These are phyloP conservation scores for Polypedilum pembai DNA, from an alignment of 1,140 invertebrate species.

Conservation along the genomic window DNA sequence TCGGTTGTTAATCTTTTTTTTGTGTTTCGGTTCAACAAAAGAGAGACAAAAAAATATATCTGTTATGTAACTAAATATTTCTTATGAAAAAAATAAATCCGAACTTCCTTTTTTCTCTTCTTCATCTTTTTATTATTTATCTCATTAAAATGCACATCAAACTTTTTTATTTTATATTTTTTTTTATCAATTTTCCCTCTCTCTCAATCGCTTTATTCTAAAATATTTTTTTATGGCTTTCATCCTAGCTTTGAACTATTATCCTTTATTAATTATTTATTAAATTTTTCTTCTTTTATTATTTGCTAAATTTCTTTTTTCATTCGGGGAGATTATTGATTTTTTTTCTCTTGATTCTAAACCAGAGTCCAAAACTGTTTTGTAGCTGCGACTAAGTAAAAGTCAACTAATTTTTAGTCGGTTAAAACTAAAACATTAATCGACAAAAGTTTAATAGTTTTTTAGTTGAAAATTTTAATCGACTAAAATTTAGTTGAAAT, in stretches of 20 bases:
- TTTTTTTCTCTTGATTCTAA: not conserved
- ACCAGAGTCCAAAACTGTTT: too few species aligned
- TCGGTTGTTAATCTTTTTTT: not conserved
- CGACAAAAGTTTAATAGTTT: too few species aligned
- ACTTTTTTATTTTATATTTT: not conserved
- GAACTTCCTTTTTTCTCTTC: not conserved
- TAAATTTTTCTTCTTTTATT: not conserved
- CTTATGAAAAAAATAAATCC: slow-evolving; percentile 5
- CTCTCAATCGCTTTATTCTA: not conserved
- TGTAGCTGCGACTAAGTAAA: too few species aligned
- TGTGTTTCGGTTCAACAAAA: not conserved
- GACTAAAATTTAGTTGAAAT: too few species aligned
- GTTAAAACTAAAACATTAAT: too few species aligned
- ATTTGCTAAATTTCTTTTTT: not conserved
- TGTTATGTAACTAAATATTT: not conserved
- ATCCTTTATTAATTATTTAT: not conserved
- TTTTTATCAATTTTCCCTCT: not conserved
- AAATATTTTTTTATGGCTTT: too few species aligned
- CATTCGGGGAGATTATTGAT: not conserved
- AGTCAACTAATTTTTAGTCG: too few species aligned
- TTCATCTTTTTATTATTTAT: not conserved
- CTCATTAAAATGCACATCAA: slow-evolving; percentile 25
- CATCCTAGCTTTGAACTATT: not conserved
- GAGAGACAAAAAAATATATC: too few species aligned
- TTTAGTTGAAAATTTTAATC: too few species aligned